Conservation (phyloP, 2,113 vertebrate genomes). For the Bungarus multicinctus region DNA sequence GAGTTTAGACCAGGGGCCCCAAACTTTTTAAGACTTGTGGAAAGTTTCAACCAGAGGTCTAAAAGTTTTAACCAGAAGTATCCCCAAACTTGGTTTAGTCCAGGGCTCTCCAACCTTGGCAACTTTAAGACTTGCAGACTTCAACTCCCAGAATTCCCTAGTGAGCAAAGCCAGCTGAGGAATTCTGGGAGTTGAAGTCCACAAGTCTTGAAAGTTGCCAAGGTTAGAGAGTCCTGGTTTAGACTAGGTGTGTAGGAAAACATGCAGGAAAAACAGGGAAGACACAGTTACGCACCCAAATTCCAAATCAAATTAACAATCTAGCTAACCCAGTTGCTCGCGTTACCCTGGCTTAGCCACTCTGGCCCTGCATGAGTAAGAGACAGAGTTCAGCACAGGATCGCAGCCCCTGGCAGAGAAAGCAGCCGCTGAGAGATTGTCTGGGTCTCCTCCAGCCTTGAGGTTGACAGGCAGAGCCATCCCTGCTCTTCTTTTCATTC, state of each 20-base stretch:
- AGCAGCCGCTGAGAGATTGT: not conserved
- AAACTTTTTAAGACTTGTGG: not conserved
- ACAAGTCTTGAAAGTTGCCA: not conserved
- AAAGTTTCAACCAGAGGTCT: not conserved
- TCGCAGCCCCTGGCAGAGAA: not conserved
- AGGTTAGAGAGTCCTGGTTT: not conserved
- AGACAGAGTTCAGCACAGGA: not conserved
- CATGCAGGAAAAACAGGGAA: not conserved
- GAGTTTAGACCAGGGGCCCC: not conserved
- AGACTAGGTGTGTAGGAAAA: not conserved
- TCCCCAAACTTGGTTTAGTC: not conserved
- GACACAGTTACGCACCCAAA: not conserved
- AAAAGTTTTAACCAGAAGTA: too few relatives aligned
- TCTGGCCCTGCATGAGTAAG: not conserved
- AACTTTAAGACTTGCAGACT: not conserved
- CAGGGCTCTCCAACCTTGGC: not conserved
- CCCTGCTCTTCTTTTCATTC: not conserved
- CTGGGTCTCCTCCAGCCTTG: not conserved
- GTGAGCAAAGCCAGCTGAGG: not conserved
- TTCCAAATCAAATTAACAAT: not conserved
- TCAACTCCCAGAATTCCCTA: not conserved
- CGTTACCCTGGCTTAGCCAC: not conserved
- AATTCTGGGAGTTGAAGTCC: not conserved
- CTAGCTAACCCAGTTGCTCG: not conserved
- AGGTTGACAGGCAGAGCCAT: not conserved